Evolutionary conservation across 2,113 vertebrate species (phyloP).

Genomic region (Centropus unirufus): DNA sequence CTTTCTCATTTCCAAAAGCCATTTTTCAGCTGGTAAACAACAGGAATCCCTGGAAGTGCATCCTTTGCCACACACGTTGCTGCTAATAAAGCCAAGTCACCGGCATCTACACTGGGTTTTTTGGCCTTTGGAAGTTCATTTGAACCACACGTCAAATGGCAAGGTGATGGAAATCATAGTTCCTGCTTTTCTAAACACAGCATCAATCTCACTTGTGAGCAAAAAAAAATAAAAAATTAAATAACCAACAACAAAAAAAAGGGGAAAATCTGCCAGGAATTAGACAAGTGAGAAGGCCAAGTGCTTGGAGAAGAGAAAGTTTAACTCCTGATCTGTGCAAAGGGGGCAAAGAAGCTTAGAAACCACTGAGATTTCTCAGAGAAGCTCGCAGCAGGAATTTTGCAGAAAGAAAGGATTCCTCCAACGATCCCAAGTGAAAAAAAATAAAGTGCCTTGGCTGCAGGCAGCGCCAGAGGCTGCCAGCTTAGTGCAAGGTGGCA

Average conservation of each 20-base stretch:
- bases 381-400: fast-evolving
- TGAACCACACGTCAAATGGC: not conserved
- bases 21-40: not conserved
- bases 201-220: not conserved
- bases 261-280: not conserved
- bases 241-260: not conserved
- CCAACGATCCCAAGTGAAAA: fast-evolving
- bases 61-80: not conserved
- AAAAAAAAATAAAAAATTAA: not conserved
- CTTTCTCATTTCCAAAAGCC: not conserved
- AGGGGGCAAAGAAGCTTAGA: not conserved
- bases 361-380: not conserved
- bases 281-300: not conserved
- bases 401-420: fast-evolving
- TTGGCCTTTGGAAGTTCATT: not conserved
- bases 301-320: not conserved
- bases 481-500: not conserved
- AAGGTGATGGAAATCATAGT: not conserved
- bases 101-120: not conserved
- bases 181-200: not conserved
- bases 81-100: not conserved
- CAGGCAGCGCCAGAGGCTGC: not conserved
- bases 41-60: not conserved
- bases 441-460: not conserved
- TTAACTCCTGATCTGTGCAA: not conserved